Evolutionary conservation across 2,113 vertebrate species (phyloP).

Genomic region (Sclerurus mexicanus): DNA sequence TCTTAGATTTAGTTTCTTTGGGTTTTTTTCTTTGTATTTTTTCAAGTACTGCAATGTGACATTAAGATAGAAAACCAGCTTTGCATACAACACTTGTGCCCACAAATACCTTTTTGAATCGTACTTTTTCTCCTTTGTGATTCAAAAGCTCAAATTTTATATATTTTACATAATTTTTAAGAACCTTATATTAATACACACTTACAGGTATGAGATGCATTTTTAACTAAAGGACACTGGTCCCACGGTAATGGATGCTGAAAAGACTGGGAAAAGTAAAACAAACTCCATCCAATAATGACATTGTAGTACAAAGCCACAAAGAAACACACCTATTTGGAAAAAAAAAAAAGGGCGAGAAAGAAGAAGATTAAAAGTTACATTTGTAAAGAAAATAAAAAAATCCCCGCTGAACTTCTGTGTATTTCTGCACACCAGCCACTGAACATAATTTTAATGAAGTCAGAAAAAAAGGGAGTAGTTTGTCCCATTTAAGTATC

Average conservation of each 20-base stretch:
- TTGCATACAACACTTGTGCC: not conserved
- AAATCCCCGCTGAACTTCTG: not conserved
- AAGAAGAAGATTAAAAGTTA: not conserved
- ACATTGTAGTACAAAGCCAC: slow-evolving; percentile 98
- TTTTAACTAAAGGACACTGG: slow-evolving; percentile 93
- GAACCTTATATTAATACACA: not conserved
- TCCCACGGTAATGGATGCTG: slow-evolving; percentile 95
- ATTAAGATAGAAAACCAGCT: not conserved
- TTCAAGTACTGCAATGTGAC: not conserved
- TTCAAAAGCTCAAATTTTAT: not conserved
- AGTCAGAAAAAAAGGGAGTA: not conserved
- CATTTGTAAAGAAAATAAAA: not conserved
- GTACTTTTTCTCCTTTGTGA: not conserved
- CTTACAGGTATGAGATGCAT: slow-evolving; percentile 88
- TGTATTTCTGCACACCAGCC: not conserved
- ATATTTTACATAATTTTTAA: not conserved
- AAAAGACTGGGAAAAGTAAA: slow-evolving; percentile 98
- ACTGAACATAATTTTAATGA: not conserved
- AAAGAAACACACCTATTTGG: slow-evolving; percentile 90
- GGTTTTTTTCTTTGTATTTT: not conserved
- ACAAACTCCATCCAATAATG: slow-evolving; percentile 97
- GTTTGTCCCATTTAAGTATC: not conserved
- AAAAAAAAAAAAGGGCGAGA: not conserved
- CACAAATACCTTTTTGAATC: not conserved
- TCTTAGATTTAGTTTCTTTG: not conserved